These are phyloP conservation scores for Squalus acanthias DNA, from an alignment of 2,797 vertebrate species.

Conservation along the genomic window DNA sequence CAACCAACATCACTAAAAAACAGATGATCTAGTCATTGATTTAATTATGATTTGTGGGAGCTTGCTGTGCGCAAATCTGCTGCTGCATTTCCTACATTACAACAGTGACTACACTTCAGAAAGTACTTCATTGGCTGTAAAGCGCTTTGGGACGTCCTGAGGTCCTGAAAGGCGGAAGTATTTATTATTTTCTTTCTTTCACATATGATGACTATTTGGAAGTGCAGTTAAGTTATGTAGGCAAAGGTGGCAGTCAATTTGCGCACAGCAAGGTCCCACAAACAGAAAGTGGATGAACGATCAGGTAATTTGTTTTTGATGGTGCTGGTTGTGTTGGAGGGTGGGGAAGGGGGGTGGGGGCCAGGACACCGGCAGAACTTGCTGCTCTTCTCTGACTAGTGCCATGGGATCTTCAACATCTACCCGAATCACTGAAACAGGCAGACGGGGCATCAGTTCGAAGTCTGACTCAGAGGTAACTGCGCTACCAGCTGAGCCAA, in stretches of 20 bases:
- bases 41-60: background rate
- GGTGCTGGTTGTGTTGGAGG: no score
- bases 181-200: background rate
- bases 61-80: background rate
- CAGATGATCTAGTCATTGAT: background rate
- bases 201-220: background rate
- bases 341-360: background rate
- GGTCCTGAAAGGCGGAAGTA: background rate
- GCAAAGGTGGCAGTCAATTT: background rate
- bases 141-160: background rate
- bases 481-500: background rate
- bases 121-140: background rate
- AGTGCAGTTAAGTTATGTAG: no score
- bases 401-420: background rate
- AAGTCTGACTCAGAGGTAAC: background rate
- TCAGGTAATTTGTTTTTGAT: no score
- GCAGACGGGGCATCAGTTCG: background rate
- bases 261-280: background rate
- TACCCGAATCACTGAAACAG: background rate
- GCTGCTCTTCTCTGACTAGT: background rate
- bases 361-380: background rate
- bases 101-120: background rate
- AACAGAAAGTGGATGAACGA: background rate
- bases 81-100: background rate
- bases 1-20: background rate